Evolutionary conservation across 2,888 invertebrate genomes (phyloP).

Genomic region (Psylliodes chrysocephalus): DNA sequence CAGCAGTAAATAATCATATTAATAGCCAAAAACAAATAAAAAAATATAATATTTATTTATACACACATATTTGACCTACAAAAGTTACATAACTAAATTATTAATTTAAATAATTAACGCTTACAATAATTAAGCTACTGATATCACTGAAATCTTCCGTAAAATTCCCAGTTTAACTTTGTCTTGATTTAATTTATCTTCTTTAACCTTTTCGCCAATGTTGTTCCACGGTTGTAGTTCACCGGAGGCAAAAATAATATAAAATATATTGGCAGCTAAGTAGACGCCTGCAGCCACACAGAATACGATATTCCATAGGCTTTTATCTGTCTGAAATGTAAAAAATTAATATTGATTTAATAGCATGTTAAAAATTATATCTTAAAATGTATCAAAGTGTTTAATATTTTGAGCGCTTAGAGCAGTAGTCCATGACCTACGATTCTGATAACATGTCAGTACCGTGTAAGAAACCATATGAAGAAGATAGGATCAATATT

Average conservation of each 20-base stretch:
- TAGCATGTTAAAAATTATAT: background rate
- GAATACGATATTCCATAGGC: conserved; percentile 81
- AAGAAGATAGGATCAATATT: no score
- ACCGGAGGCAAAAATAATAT: conserved; percentile 74
- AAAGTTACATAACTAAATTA: no score
- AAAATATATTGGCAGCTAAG: conserved; percentile 74
- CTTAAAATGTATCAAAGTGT: no score
- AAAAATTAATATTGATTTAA: background rate
- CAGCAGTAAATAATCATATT: no score
- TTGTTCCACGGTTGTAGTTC: conserved; percentile 75
- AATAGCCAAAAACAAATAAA: no score
- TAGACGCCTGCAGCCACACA: conserved; percentile 78
- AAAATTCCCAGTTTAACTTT: conserved; percentile 23
- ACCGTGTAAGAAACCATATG: no score
- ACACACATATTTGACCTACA: no score
- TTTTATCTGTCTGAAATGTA: conserved; percentile 71
- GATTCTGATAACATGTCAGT: no score
- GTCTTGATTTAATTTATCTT: background rate
- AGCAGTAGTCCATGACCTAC: no score
- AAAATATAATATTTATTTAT: no score
- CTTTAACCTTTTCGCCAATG: conserved; percentile 20
- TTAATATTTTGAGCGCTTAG: no score
- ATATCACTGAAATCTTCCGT: conserved; percentile 28
- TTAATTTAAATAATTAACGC: background rate
- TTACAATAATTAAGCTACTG: background rate